Evolutionary conservation across 2,797 vertebrate species (phyloP).

Genomic region (Huso huso): DNA sequence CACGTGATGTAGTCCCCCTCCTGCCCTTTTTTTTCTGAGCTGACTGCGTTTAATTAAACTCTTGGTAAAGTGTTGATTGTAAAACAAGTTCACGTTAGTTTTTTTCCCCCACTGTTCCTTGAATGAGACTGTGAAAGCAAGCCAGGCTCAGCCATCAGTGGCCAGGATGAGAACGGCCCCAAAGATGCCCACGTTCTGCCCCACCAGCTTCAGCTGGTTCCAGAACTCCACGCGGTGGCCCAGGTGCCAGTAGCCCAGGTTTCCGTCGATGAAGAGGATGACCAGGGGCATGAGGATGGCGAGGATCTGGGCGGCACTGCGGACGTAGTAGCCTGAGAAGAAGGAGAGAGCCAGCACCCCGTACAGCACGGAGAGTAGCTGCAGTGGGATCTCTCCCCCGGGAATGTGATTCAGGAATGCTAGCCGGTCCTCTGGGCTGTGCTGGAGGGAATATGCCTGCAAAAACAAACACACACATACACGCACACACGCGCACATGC

Average conservation of each 20-base stretch:
- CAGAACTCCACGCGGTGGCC: slow-evolving; percentile 83
- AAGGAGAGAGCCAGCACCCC: slow-evolving; percentile 83
- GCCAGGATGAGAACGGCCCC: slow-evolving; percentile 82
- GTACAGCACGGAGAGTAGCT: slow-evolving; percentile 78
- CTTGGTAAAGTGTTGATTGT: too few relatives aligned
- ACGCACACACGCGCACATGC: too few relatives aligned
- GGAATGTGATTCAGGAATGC: slow-evolving; percentile 78
- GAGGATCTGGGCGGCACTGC: slow-evolving; percentile 77
- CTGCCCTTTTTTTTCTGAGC: too few relatives aligned
- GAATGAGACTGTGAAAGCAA: too few relatives aligned
- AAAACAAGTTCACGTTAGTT: too few relatives aligned
- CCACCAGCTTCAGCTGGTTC: slow-evolving; percentile 95
- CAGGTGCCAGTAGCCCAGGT: slow-evolving; percentile 82
- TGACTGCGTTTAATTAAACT: too few relatives aligned
- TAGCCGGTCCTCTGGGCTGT: slow-evolving; percentile 87
- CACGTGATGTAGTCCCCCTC: too few relatives aligned
- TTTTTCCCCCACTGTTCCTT: too few relatives aligned
- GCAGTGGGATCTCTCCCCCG: slow-evolving; percentile 76
- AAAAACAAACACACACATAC: background rate
- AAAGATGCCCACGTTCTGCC: slow-evolving; percentile 84
- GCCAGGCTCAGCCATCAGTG: slow-evolving; percentile 48
- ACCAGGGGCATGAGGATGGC: slow-evolving; percentile 74
- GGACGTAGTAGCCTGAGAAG: slow-evolving; percentile 82
- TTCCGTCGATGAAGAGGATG: slow-evolving; percentile 83
- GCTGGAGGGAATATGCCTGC: slow-evolving; percentile 88